phyloP scores from a whole-genome alignment of 2,113 vertebrate genomes.

The Tragelaphus buxtoni region DNA sequence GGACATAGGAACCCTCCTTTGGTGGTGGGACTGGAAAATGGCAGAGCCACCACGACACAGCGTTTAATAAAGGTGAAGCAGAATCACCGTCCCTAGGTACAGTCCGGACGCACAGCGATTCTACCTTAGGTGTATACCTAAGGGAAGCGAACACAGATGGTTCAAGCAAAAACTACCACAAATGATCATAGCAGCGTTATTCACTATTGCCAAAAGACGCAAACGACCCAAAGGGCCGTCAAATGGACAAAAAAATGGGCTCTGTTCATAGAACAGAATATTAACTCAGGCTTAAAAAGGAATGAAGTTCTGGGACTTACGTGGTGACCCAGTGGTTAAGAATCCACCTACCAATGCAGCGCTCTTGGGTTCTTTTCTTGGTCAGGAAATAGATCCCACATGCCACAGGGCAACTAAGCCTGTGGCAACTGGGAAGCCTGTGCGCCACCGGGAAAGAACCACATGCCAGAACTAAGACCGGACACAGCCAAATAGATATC shows the following conservation, averaged over 20 bases:
- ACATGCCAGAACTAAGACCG: background rate
- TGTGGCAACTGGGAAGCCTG: background rate
- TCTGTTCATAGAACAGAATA: background rate
- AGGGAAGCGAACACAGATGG: too few species aligned
- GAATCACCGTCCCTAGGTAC: background rate
- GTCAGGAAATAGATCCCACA: background rate
- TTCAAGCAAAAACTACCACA: background rate
- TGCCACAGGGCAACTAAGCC: background rate
- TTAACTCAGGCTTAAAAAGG: background rate
- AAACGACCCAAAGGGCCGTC: background rate
- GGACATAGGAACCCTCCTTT: background rate
- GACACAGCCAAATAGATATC: background rate
- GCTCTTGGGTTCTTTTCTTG: background rate
- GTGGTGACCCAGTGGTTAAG: background rate
- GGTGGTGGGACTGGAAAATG: too few species aligned
- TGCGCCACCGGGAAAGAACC: background rate
- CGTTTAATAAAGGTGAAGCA: background rate
- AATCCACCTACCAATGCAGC: background rate
- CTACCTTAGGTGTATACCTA: background rate
- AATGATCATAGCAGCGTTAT: too few species aligned
- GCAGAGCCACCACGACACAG: background rate
- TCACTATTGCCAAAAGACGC: background rate
- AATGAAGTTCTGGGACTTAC: background rate
- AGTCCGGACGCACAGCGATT: background rate
- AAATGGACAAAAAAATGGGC: background rate